Conservation (phyloP, 2,113 vertebrate genomes). For the Poeciliopsis retropinna region DNA sequence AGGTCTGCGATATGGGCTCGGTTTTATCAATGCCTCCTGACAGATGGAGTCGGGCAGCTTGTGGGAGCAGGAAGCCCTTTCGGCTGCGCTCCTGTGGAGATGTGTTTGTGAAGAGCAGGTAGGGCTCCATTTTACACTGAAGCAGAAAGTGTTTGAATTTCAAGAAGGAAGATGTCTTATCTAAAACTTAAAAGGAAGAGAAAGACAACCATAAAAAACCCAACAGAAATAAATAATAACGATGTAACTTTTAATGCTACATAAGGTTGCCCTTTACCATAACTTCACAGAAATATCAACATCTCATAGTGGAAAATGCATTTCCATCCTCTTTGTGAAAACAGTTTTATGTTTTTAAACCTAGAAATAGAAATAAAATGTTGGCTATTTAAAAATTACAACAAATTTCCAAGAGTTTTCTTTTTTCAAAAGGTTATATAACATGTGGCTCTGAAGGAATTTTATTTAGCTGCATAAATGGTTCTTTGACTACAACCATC, state of each 20-base stretch:
- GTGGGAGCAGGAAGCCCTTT: constrained; percentile 69
- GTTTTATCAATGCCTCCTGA: constrained; percentile 64
- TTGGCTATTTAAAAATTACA: no score
- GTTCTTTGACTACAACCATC: no score
- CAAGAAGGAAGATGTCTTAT: constrained; percentile 1
- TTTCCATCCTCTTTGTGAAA: no score
- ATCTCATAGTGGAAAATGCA: no score
- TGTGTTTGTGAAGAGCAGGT: constrained; percentile 67
- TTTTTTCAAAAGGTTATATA: no score
- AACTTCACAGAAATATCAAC: no score
- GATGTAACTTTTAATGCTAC: neutral
- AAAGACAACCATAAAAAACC: neutral
- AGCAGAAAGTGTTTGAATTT: constrained; percentile 35
- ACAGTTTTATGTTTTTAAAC: no score
- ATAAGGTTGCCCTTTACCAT: neutral
- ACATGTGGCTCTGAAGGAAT: no score
- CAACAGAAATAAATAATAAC: constrained; percentile 1
- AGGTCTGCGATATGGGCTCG: constrained; percentile 48
- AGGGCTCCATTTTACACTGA: constrained; percentile 62
- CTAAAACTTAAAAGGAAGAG: constrained; percentile 7
- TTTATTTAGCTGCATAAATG: no score
- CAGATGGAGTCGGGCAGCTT: constrained; percentile 79
- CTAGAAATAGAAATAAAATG: no score
- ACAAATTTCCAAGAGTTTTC: no score
- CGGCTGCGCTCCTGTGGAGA: constrained; percentile 64